phyloP scores from a whole-genome alignment of 2,888 invertebrate genomes.

The Romanomermis culicivorax region DNA sequence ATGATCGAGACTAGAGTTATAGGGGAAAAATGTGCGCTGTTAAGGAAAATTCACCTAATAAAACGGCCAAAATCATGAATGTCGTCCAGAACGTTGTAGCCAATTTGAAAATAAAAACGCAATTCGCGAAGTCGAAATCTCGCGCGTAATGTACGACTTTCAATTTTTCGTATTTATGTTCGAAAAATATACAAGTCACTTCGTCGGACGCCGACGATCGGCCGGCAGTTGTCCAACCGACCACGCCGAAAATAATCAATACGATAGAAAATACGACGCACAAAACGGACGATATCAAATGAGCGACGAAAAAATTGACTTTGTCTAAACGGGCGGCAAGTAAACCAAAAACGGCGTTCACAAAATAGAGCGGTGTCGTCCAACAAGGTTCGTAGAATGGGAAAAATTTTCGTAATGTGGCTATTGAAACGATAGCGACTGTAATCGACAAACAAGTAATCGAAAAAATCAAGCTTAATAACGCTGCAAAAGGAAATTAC shows the following conservation, averaged over 20 bases:
- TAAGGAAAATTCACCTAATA: neutral
- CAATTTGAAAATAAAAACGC: neutral
- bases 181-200: neutral
- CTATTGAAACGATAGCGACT: too few relatives aligned
- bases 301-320: conserved; percentile 5
- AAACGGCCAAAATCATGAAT: neutral
- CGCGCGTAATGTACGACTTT: neutral
- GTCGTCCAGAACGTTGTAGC: neutral
- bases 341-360: conserved; percentile 2
- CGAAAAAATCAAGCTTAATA: too few relatives aligned
- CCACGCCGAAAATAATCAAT: neutral
- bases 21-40: too few relatives aligned
- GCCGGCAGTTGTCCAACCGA: neutral
- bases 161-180: neutral
- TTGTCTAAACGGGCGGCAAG: neutral
- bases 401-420: too few relatives aligned
- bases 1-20: too few relatives aligned
- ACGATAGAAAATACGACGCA: neutral
- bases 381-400: neutral
- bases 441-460: too few relatives aligned
- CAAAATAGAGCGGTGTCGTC: neutral
- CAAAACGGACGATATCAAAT: conserved; percentile 1
- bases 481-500: too few relatives aligned
- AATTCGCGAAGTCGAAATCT: neutral
- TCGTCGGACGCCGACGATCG: neutral